Evolutionary conservation across 2,113 vertebrate genomes (phyloP).

Genomic region (Desmodus rotundus): DNA sequence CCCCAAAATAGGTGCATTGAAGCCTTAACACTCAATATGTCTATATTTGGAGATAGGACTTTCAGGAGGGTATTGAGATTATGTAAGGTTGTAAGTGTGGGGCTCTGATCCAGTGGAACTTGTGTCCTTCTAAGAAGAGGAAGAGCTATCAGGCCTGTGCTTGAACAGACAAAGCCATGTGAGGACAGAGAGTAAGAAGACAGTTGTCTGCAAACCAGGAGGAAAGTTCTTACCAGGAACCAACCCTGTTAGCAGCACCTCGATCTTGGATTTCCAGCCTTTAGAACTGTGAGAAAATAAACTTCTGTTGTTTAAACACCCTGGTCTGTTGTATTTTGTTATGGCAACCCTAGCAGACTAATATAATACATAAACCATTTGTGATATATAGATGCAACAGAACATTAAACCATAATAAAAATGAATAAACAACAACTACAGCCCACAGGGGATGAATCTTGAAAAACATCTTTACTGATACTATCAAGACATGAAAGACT

Average conservation of each 20-base stretch:
- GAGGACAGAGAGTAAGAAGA: not conserved
- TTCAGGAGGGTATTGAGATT: not conserved
- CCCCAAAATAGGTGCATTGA: not conserved
- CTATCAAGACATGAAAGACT: not conserved
- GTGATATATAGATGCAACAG: not conserved
- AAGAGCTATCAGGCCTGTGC: not conserved
- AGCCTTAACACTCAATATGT: not conserved
- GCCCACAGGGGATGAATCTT: not conserved
- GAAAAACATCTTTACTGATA: not conserved
- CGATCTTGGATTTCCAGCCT: not conserved
- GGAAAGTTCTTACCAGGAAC: not conserved
- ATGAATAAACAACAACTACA: not conserved
- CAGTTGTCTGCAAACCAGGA: not conserved
- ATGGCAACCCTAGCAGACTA: not conserved
- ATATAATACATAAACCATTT: not conserved
- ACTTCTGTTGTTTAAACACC: not conserved
- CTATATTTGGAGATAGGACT: not conserved
- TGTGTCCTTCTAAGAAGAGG: not conserved
- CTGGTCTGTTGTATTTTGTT: not conserved
- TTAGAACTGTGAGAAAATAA: not conserved
- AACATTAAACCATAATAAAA: not conserved
- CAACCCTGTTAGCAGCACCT: not conserved
- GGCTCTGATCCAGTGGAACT: not conserved
- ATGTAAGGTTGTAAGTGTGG: not conserved
- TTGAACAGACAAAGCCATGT: not conserved